Evolutionary conservation across 2,113 vertebrate genomes (phyloP).

Genomic region (Propithecus coquereli): DNA sequence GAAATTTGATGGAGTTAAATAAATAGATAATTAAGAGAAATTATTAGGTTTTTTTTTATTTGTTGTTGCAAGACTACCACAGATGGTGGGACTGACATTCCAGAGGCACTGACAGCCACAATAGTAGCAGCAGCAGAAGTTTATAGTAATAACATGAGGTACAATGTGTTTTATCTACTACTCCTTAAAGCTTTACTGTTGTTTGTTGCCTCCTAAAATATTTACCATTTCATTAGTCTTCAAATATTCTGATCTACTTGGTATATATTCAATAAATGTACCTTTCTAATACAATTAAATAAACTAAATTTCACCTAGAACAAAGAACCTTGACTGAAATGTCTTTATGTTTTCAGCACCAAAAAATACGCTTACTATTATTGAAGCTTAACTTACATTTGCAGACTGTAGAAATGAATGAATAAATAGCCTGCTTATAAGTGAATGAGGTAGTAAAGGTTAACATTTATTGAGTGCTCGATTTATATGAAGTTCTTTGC

Average conservation of each 20-base stretch:
- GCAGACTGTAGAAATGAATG: not conserved
- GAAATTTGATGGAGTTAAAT: not conserved
- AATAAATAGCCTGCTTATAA: not conserved
- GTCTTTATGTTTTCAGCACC: not conserved
- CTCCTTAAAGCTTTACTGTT: not conserved
- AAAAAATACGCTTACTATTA: not conserved
- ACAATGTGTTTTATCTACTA: not conserved
- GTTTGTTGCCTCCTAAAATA: not conserved
- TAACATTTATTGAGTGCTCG: not conserved
- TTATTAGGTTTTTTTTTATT: not conserved
- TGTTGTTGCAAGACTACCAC: not conserved
- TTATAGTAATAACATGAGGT: rapidly evolving
- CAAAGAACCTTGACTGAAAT: not conserved
- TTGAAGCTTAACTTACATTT: not conserved
- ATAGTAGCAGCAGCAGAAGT: too few species aligned
- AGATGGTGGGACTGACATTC: not conserved
- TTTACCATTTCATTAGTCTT: not conserved
- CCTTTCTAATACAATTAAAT: not conserved
- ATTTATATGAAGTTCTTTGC: not conserved
- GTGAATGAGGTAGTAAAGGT: not conserved
- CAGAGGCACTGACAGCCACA: not conserved
- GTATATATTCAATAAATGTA: not conserved
- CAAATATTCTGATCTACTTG: not conserved
- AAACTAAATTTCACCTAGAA: not conserved
- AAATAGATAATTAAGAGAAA: not conserved